A percentile compares a stretch with the other conserved stretches of the same genome.
These are phyloP conservation scores for Podarcis raffonei DNA, from an alignment of 2,113 vertebrate genomes.

Conservation along the genomic window DNA sequence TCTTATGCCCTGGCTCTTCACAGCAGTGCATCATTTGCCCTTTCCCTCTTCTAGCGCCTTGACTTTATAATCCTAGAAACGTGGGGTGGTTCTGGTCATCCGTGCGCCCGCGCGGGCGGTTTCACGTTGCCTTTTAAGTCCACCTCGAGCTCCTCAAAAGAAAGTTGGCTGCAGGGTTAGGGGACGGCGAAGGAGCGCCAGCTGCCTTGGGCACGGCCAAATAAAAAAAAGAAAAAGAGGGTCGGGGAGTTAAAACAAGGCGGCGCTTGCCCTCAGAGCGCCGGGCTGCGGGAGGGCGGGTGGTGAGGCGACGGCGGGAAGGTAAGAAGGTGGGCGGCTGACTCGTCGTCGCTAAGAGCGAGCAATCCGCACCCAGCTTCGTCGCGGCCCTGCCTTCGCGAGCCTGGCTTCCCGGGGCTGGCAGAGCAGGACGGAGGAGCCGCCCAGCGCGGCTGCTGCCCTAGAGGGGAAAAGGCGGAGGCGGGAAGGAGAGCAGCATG, in stretches of 20 bases:
- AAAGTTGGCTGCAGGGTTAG: too few species aligned
- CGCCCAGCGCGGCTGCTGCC: background rate
- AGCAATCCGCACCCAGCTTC: background rate
- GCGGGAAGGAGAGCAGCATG: conserved; percentile 43
- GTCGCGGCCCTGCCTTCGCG: background rate
- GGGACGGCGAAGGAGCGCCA: too few species aligned
- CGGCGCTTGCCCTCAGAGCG: background rate
- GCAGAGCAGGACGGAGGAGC: background rate
- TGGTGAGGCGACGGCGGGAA: background rate
- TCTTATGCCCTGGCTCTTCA: background rate
- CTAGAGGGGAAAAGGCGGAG: background rate
- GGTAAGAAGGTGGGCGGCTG: background rate
- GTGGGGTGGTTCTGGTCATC: background rate
- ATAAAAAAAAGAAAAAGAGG: too few species aligned
- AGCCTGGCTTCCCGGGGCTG: background rate
- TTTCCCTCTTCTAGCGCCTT: background rate
- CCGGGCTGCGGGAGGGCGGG: background rate
- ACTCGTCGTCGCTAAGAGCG: background rate
- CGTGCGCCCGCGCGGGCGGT: background rate
- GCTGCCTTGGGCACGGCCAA: background rate
- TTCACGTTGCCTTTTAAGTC: background rate
- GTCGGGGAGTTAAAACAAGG: background rate
- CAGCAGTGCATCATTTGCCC: background rate
- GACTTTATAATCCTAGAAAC: background rate
- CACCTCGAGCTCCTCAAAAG: background rate